These are phyloP conservation scores for Cettia cetti DNA, from an alignment of 2,113 vertebrate species.

Conservation along the genomic window DNA sequence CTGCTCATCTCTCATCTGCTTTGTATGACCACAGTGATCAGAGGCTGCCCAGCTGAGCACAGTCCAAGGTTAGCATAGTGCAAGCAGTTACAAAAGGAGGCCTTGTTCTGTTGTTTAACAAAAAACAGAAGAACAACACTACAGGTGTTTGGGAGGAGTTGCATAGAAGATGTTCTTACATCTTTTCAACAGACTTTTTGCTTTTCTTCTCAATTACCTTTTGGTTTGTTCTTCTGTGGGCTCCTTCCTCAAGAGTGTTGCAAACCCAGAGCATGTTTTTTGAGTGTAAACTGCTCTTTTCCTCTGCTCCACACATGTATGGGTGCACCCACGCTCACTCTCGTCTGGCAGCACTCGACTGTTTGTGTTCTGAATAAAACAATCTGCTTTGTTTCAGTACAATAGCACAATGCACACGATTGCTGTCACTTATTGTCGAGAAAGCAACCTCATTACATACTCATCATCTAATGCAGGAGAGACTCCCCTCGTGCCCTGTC, in stretches of 20 bases:
- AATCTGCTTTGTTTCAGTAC: background rate
- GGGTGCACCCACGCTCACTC: rapidly evolving
- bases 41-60: background rate
- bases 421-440: background rate
- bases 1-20: background rate
- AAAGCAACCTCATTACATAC: background rate
- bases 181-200: background rate
- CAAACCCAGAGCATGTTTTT: background rate
- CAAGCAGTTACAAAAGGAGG: background rate
- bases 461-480: background rate
- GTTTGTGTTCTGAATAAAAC: background rate
- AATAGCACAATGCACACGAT: rapidly evolving
- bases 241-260: background rate
- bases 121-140: background rate
- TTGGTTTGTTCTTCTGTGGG: background rate
- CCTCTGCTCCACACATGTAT: rapidly evolving
- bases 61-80: background rate
- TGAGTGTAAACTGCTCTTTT: background rate
- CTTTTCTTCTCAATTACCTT: background rate
- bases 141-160: background rate
- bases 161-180: background rate
- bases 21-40: background rate
- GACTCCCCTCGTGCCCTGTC: background rate
- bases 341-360: background rate
- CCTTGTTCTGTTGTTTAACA: background rate